A percentile compares a stretch with the other conserved stretches of the same genome.
phyloP scores from a whole-genome alignment of 2,888 invertebrate species.

The Lithophane socia region DNA sequence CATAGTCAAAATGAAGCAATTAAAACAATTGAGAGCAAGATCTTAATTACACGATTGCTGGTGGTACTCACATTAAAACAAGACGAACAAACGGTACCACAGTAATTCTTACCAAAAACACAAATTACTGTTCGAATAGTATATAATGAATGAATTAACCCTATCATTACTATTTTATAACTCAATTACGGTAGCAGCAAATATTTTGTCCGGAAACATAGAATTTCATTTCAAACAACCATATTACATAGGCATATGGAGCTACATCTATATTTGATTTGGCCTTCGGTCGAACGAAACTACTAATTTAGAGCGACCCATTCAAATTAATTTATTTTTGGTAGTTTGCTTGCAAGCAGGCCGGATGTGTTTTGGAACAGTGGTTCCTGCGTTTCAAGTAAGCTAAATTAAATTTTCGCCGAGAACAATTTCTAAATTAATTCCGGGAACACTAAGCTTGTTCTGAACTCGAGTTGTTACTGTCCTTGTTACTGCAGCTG shows the following conservation, averaged over 20 bases:
- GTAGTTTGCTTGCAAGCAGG: slow-evolving; percentile 60
- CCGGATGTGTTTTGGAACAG: slow-evolving; percentile 64
- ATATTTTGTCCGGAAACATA: slow-evolving; percentile 60
- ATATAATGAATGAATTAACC: slow-evolving; percentile 62
- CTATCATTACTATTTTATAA: slow-evolving; percentile 62
- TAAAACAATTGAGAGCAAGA: slow-evolving; percentile 39
- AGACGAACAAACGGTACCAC: slow-evolving; percentile 45
- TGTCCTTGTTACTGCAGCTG: slow-evolving; percentile 49
- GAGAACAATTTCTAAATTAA: slow-evolving; percentile 68
- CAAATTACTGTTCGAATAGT: slow-evolving; percentile 55
- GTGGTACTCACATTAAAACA: slow-evolving; percentile 32
- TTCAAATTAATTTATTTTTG: slow-evolving; percentile 66
- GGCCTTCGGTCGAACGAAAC: slow-evolving; percentile 55
- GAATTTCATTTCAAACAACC: slow-evolving; percentile 49
- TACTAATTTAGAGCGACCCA: slow-evolving; percentile 60
- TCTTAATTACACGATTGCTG: slow-evolving; percentile 49
- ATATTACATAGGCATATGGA: slow-evolving; percentile 34
- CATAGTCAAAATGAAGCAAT: slow-evolving; percentile 42
- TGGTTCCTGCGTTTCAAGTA: slow-evolving; percentile 66
- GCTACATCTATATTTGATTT: slow-evolving; percentile 61
- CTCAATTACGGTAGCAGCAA: slow-evolving; percentile 54
- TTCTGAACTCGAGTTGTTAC: slow-evolving; percentile 52
- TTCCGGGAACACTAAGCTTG: slow-evolving; percentile 61
- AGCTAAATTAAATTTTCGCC: slow-evolving; percentile 67
- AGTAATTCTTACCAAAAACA: slow-evolving; percentile 52